Base-by-base conservation (phyloP, 1,140 invertebrate species). In the Drosophila parvula region DNA sequence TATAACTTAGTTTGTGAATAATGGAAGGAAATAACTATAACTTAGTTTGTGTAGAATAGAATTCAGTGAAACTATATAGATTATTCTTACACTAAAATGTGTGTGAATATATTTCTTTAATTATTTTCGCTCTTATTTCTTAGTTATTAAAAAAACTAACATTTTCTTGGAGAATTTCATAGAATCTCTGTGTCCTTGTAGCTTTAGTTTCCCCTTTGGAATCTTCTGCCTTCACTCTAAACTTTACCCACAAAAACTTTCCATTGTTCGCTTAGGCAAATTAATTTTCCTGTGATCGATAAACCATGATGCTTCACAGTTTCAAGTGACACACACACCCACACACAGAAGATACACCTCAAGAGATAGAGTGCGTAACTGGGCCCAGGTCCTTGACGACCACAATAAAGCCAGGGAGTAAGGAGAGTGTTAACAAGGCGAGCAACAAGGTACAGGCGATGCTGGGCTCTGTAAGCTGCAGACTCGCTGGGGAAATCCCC, bases 351-450 rank as follows among this genome's bases (percentile, higher is more conserved):
- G 22, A 22, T 22, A 36, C 38, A 60, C 34, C 50, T 56, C 27
- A 22, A 50, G 32, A 44, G 56, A 44, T 41, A 41, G 36, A 62
- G 77, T 75, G 59, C 45, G 50, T 81, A 79, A 78, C 75, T 62
- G 58, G 77, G 38, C 43, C 48, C 48, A 16, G 50, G 30, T 60
- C 67, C 74, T 64, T 64, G 63, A 43, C 57, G 43, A 16, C n/a
- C 34, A 50, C 57, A 62, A 50, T 41, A 53, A 65, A 41, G 30
- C 28, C 48, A 38, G 3, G 12, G 10, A 38, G 57, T 55, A 63
- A 44, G 34, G 62, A 38, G 71, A 48, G 64, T 74, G 71, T 59
- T 82, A 88, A 79, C 81, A 85, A 85, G 78, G 38, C 75, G 58
- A 68, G 76, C 76, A 76, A 74, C 65, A 61, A 43, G 65, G 43